Evolutionary conservation across 1,140 invertebrate species (phyloP).

Genomic region (Rhyzopertha dominica): DNA sequence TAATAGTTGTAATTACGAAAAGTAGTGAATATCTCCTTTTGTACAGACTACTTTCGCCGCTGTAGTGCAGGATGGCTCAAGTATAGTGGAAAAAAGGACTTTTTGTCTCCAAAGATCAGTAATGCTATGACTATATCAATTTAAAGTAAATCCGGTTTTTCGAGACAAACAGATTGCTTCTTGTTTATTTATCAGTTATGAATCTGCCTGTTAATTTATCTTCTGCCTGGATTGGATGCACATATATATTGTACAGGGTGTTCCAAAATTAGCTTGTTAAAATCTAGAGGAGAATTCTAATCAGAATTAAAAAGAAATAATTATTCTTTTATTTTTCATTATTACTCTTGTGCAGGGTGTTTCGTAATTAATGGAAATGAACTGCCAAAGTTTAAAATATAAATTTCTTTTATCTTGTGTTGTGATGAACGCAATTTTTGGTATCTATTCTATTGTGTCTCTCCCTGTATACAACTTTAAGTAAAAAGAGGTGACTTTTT

Average conservation of each 20-base stretch:
- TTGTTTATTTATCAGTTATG: constrained; percentile 4
- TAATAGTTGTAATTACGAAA: too few species aligned
- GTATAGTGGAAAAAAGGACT: too few species aligned
- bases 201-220: constrained; percentile 9
- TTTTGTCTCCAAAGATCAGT: too few species aligned
- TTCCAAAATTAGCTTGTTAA: too few species aligned
- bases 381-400: constrained; percentile 18
- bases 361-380: constrained; percentile 28
- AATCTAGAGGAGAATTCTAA: constrained; percentile 30
- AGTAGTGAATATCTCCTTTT: too few species aligned
- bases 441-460: too few species aligned
- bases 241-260: constrained; percentile 41
- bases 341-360: constrained; percentile 22
- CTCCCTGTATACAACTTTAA: too few species aligned
- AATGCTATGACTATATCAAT: neutral
- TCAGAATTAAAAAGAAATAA: constrained; percentile 15
- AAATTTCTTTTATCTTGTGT: constrained; percentile 23
- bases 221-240: constrained; percentile 21
- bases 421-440: constrained; percentile 17
- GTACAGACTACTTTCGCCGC: too few species aligned
- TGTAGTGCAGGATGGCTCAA: too few species aligned
- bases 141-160: constrained; percentile 15
- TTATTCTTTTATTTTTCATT: constrained; percentile 17
- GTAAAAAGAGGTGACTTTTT: too few species aligned
- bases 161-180: constrained; percentile 12